Evolutionary conservation across 2,888 invertebrate genomes (phyloP).

Genomic region (Bruchidius siliquastri): DNA sequence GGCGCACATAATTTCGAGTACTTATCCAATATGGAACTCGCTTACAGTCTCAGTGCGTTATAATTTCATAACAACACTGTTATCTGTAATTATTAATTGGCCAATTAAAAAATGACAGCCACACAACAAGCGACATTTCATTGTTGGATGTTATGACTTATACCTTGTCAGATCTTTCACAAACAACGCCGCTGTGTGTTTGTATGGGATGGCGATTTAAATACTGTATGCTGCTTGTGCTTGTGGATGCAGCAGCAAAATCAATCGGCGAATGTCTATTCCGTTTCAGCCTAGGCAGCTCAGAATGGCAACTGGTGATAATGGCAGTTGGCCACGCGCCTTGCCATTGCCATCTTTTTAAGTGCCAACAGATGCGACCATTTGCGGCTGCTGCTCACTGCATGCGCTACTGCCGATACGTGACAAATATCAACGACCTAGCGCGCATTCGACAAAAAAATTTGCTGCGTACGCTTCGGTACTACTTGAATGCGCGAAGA

Average conservation of each 20-base stretch:
- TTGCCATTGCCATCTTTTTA: slow-evolving; percentile 1
- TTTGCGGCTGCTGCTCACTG: slow-evolving; percentile 5
- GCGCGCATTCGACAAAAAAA: background rate
- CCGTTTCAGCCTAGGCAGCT: background rate
- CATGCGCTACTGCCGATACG: slow-evolving; percentile 10
- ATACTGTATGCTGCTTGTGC: background rate
- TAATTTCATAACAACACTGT: no score
- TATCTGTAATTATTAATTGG: no score
- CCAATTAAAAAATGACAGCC: no score
- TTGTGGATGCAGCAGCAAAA: background rate
- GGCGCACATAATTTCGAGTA: no score
- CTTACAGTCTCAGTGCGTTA: no score
- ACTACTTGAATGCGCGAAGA: background rate
- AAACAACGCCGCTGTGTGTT: background rate
- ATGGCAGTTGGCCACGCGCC: background rate
- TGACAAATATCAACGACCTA: slow-evolving; percentile 24
- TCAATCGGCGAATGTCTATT: background rate
- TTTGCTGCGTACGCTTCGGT: background rate
- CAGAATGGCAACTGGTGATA: background rate
- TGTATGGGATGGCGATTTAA: background rate
- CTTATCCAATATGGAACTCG: no score
- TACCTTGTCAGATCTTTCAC: background rate
- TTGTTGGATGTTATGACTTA: no score
- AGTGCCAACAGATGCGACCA: slow-evolving; percentile 24
- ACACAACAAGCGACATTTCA: no score